phyloP scores from a whole-genome alignment of 2,888 invertebrate species.

The Toxonevra muliebris region DNA sequence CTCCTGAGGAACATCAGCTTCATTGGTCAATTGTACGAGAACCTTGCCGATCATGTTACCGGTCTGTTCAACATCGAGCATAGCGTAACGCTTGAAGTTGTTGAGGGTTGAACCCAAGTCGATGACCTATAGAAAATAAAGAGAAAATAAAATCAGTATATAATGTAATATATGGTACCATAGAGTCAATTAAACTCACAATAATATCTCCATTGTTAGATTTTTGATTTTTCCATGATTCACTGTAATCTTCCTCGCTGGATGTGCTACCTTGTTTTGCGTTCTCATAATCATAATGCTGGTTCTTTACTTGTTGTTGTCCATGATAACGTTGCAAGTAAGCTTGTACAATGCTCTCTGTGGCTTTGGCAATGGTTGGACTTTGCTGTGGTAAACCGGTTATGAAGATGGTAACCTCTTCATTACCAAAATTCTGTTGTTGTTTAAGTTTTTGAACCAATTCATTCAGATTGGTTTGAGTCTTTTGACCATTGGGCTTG shows the following conservation, averaged over 20 bases:
- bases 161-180: too few species aligned
- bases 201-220: constrained; percentile 50
- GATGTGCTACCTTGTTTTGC: constrained; percentile 34
- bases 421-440: constrained; percentile 49
- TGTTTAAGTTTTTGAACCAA: constrained; percentile 47
- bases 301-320: constrained; percentile 30
- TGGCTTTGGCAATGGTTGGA: constrained; percentile 50
- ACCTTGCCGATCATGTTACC: constrained; percentile 54
- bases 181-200: constrained; percentile 36
- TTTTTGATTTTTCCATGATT: constrained; percentile 35
- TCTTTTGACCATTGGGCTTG: constrained; percentile 48
- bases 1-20: constrained; percentile 49
- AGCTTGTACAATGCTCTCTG: constrained; percentile 52
- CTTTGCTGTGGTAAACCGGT: constrained; percentile 52
- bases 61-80: constrained; percentile 49
- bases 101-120: constrained; percentile 50
- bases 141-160: background rate
- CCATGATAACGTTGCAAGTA: constrained; percentile 56
- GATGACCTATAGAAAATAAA: constrained; percentile 41
- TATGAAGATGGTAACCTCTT: constrained; percentile 59
- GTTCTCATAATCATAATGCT: constrained; percentile 10
- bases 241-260: constrained; percentile 47
- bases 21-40: constrained; percentile 50
- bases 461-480: constrained; percentile 47
- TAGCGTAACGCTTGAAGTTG: constrained; percentile 50